These are phyloP conservation scores for Thinocorus orbignyianus DNA, from an alignment of 2,113 vertebrate genomes.

Conservation along the genomic window DNA sequence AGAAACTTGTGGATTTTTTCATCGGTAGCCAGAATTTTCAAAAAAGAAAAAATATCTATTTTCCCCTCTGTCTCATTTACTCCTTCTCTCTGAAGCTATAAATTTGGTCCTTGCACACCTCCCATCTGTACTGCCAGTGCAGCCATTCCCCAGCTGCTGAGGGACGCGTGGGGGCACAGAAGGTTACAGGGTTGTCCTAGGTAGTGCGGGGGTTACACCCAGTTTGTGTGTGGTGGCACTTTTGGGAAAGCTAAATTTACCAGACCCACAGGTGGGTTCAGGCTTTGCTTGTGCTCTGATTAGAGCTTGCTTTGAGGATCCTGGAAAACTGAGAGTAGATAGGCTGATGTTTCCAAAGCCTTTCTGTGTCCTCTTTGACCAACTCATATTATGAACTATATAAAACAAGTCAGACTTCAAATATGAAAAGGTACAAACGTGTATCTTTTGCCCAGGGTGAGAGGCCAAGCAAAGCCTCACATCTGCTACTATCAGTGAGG, in stretches of 20 bases:
- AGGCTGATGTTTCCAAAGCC: neutral
- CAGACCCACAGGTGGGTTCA: neutral
- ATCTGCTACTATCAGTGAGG: neutral
- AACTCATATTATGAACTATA: neutral
- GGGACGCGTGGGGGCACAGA: rapidly evolving
- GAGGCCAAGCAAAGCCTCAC: neutral
- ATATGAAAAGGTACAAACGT: neutral
- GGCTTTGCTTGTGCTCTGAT: neutral
- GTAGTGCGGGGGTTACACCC: neutral
- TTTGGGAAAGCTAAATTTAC: neutral
- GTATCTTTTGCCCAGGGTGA: neutral
- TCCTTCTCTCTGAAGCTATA: neutral
- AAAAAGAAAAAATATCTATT: rapidly evolving
- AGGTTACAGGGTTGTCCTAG: neutral
- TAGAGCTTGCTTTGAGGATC: neutral
- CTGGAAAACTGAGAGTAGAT: neutral
- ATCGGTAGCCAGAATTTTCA: neutral
- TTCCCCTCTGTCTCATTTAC: neutral
- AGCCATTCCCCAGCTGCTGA: neutral
- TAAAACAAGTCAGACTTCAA: neutral
- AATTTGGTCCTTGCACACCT: neutral
- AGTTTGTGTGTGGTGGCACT: neutral
- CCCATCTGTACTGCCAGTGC: neutral
- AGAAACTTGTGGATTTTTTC: neutral
- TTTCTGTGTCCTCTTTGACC: neutral